Conservation (phyloP, 2,113 vertebrate species). For the Anhinga anhinga region DNA sequence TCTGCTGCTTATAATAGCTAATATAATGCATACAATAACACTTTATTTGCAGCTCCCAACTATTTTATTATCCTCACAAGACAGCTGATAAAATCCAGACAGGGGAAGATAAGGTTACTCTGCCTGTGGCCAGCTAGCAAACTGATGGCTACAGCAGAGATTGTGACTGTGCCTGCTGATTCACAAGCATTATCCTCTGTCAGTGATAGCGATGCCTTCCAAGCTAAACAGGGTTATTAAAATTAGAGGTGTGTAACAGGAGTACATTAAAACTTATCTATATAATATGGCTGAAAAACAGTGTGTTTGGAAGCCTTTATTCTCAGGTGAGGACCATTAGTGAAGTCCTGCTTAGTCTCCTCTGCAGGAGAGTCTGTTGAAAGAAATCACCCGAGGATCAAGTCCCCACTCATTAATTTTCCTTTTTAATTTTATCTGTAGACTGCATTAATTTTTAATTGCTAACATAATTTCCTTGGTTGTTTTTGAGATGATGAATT, state of each 20-base stretch:
- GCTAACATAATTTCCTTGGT: background rate
- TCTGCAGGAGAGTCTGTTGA: background rate
- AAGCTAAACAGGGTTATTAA: background rate
- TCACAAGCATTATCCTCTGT: background rate
- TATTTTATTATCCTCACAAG: background rate
- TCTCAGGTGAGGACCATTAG: background rate
- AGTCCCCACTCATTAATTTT: background rate
- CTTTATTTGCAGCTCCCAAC: background rate
- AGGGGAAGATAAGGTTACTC: background rate
- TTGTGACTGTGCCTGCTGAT: background rate
- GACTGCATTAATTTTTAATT: conserved; percentile 34
- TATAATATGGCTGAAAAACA: background rate
- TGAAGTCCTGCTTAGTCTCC: background rate
- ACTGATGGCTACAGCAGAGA: background rate
- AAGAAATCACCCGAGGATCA: background rate
- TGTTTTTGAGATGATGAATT: conserved; percentile 4
- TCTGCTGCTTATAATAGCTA: background rate
- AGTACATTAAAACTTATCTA: background rate
- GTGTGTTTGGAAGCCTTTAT: background rate
- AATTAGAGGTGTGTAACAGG: background rate
- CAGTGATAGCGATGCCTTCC: background rate
- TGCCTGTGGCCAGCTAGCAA: background rate
- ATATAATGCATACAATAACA: background rate
- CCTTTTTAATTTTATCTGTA: conserved; percentile 9
- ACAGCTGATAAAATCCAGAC: background rate